phyloP scores from a whole-genome alignment of 2,113 vertebrate genomes.

The Falco punctatus region DNA sequence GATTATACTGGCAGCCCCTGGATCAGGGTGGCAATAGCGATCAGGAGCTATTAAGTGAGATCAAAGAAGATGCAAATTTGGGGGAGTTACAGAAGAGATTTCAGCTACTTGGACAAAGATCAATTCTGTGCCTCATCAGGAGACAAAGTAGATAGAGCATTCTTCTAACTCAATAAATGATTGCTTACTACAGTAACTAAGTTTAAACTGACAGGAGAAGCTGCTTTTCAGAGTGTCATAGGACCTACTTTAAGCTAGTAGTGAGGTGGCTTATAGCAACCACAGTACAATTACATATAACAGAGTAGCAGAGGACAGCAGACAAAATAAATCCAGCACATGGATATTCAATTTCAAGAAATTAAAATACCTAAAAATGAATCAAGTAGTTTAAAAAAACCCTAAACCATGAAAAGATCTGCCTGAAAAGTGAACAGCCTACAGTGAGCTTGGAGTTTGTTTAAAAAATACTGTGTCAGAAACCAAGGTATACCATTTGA shows the following conservation, averaged over 20 bases:
- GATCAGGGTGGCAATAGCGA: too few relatives aligned
- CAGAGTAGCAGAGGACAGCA: neutral
- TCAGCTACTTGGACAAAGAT: neutral
- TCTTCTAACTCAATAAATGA: neutral
- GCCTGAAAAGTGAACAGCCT: neutral
- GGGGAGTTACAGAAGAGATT: neutral
- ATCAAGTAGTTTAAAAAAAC: neutral
- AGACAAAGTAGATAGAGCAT: neutral
- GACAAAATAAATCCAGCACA: neutral
- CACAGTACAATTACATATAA: neutral
- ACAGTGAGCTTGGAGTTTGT: neutral
- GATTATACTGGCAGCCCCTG: neutral
- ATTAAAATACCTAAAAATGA: neutral
- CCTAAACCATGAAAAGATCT: neutral
- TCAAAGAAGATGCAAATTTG: neutral
- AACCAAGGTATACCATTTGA: fast-evolving
- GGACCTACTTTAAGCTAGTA: neutral
- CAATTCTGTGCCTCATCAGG: neutral
- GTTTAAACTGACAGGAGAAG: neutral
- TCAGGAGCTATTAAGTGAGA: neutral
- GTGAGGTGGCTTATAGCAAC: neutral
- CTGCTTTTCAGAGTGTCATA: neutral
- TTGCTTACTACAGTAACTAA: neutral
- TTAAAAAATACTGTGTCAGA: neutral
- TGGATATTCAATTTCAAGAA: neutral